Evolutionary conservation across 2,113 vertebrate species (phyloP), one percentile per base, ranked within the genome.

Genomic region (Nymphicus hollandicus): DNA sequence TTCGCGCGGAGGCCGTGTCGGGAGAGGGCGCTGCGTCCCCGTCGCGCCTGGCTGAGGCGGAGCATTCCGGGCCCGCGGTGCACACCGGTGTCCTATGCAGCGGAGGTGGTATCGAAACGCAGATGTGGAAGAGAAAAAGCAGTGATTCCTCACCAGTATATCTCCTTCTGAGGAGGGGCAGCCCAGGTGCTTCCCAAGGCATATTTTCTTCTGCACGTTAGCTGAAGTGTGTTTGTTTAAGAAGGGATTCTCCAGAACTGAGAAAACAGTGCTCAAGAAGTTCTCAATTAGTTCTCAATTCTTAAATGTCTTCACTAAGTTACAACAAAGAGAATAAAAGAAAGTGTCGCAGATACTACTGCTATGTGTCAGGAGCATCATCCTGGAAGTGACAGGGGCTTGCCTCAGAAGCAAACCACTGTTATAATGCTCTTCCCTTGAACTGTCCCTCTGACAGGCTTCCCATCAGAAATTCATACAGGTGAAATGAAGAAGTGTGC

Each of bases 31-130:
- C 84, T 78, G 71, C 33, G 58, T 10, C 43, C 3, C 35, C 56
- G 41, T n/a, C 35, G 46, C 22, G 13, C 17, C 11, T 9, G 19
- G 41, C 53, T 31, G 55, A 8, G n/a, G 73, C 11, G 44, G 55
- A 29, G 55, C 2, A 20, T 24, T 19, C 49, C 16, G 44, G 6
- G 5, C 13, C 15, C 33, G 4, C 27, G 20, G 6, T 15, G 56
- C 22, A 13, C 9, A 5, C 13, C 13, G 33, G 9, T 2, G 55
- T 14, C 33, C 1, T 14, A 33, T 20, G 33, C 33, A 4, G 13
- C 33, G 3, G 20, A 5, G 56, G 13, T 7, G 46, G 29, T 17
- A 3, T 3, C 8, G n/a, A 7, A 4, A 5, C 0, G 5, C 10
- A 7, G 35, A 4, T 2, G 11, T 17, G 15, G 3, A 2, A 8